Evolutionary conservation across 2,113 vertebrate genomes (phyloP).

Genomic region (Leuciscus idus): DNA sequence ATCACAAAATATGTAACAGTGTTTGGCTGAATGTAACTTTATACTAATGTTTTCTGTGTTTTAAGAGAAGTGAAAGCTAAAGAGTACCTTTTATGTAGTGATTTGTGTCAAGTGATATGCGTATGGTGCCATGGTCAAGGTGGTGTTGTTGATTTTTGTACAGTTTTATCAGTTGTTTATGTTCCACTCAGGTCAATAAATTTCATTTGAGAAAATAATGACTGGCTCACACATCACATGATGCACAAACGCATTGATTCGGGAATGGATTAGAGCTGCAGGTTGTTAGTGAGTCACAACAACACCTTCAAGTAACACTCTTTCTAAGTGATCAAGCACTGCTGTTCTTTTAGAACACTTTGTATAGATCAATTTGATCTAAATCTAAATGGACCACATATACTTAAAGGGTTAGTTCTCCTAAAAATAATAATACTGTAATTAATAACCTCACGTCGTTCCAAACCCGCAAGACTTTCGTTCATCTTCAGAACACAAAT

Average conservation of each 20-base stretch:
- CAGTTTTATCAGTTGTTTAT: slow-evolving; percentile 75
- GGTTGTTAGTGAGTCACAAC: not conserved
- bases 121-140: slow-evolving; percentile 69
- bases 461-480: too few species aligned
- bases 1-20: slow-evolving; percentile 46
- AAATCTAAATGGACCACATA: not conserved
- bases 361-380: not conserved
- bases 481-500: too few species aligned
- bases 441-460: too few species aligned
- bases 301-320: not conserved
- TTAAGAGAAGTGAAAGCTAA: slow-evolving; percentile 63
- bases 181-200: slow-evolving; percentile 88
- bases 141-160: slow-evolving; percentile 77
- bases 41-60: slow-evolving; percentile 82
- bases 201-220: slow-evolving; percentile 60
- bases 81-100: slow-evolving; percentile 76
- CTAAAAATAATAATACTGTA: too few species aligned
- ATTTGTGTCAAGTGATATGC: slow-evolving; percentile 69
- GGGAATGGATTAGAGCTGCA: not conserved
- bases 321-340: not conserved
- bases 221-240: not conserved
- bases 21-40: slow-evolving; percentile 86
- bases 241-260: not conserved
- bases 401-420: not conserved
- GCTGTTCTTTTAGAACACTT: not conserved